Conservation (phyloP, 2,797 vertebrate species). For the Spatula versicolor region DNA sequence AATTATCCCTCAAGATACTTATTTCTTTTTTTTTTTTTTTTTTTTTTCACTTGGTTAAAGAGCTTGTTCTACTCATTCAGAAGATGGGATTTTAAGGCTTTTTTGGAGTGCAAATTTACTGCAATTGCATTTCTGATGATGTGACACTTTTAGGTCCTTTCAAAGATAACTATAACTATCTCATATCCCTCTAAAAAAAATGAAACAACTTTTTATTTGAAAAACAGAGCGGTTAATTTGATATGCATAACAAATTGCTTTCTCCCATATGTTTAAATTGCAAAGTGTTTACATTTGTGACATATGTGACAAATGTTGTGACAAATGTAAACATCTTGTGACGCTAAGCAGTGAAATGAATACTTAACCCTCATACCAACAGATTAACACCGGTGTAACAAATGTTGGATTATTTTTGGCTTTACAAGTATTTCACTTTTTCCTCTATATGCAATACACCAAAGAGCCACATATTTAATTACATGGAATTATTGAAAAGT, state of each 20-base stretch:
- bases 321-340: background rate
- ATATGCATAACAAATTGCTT: background rate
- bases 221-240: background rate
- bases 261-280: background rate
- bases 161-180: background rate
- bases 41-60: background rate
- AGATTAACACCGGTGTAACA: background rate
- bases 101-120: background rate
- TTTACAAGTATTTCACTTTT: background rate
- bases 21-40: background rate
- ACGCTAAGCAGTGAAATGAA: background rate
- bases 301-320: fast-evolving
- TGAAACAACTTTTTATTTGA: background rate
- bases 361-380: background rate
- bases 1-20: background rate
- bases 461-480: background rate
- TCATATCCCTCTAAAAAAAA: background rate
- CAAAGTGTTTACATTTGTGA: background rate
- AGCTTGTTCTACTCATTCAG: background rate
- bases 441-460: background rate
- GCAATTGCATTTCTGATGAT: background rate
- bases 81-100: background rate
- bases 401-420: background rate
- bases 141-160: background rate
- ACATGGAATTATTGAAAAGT: background rate